These are phyloP conservation scores for Sinocyclocheilus anshuiensis DNA, from an alignment of 2,113 vertebrate genomes.

Conservation along the genomic window DNA sequence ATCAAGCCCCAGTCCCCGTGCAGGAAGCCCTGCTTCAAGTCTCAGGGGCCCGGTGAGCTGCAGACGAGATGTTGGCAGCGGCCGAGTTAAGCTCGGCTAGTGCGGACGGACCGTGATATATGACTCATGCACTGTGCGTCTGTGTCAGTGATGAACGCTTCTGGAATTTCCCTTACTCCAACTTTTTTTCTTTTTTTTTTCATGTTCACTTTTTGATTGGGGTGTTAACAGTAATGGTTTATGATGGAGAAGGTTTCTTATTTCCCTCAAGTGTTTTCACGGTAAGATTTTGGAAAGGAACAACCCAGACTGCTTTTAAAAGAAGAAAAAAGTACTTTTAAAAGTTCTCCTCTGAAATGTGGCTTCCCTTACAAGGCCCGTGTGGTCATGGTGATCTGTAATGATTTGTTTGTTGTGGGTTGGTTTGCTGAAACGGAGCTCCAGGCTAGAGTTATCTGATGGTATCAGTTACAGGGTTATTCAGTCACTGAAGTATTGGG, in stretches of 20 bases:
- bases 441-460: constrained; percentile 4
- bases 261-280: neutral
- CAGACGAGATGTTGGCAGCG: constrained; percentile 16
- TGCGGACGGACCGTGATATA: constrained; percentile 14
- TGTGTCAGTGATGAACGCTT: constrained; percentile 34
- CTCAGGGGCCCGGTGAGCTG: constrained; percentile 47
- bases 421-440: constrained; percentile 27
- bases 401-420: constrained; percentile 31
- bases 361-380: neutral
- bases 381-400: constrained; percentile 29
- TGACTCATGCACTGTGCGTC: neutral
- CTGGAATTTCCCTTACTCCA: constrained; percentile 38
- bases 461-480: constrained; percentile 26
- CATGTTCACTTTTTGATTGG: constrained; percentile 5
- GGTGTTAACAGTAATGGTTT: constrained; percentile 39
- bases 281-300: constrained; percentile 23
- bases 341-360: neutral
- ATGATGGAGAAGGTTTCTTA: constrained; percentile 7
- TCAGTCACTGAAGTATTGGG: constrained; percentile 2
- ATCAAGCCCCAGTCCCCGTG: constrained; percentile 53
- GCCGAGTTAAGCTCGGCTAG: constrained; percentile 36
- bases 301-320: constrained; percentile 7
- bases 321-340: neutral
- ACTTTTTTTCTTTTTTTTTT: constrained; percentile 30
- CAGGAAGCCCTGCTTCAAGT: constrained; percentile 47